Evolutionary conservation across 37 sponge, comb jelly and placozoan genomes (phyloP), one percentile per base, ranked within the genome.

Genomic region (Aphrocallistes beatrix): DNA sequence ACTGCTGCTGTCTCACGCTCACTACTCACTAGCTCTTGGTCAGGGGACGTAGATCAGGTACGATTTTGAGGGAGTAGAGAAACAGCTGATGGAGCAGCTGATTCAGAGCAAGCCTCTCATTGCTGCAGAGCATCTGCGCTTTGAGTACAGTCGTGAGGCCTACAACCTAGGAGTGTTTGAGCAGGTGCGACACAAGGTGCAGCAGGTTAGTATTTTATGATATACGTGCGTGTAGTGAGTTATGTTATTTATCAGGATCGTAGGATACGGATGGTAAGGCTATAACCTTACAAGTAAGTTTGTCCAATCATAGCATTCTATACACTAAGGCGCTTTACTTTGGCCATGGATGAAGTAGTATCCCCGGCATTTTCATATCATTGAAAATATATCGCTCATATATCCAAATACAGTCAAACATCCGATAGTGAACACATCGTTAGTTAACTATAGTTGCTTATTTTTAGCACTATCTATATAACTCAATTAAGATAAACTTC

Each of bases 1-100:
- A 25, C 75, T 60, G 34, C 75, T 60, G 34, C 75, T 60, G 75
- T 60, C 75, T 25, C 75, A 60, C 34, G 75, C 75, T 60, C 75
- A 60, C 75, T 60, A 60, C 75, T 60, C 75, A 60, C 75, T 60
- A 60, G 75, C 75, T 60, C 75, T 60, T 30, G 75, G 75, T 25
- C 75, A 60, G n/a, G 75, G 75, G n/a, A 60, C 28, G 6, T 30
- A 19, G 3, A 30, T 60, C 28, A 60, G 32, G 10, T 60, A 60
- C 34, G 75, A 60, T 13, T 60, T 60, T 60, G 75, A 60, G 75
- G 75, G 75, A 60, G 75, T 60, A 13, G 75, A 60, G 34, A 21
- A 60, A 30, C 75, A 60, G n/a, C 34, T 60, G 34, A 60, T 60
- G 75, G 75, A 60, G n/a, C 75, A 60, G 34, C n/a, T 60, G 32